Percentiles rank a stretch among this genome's conserved stretches.
Conservation (phyloP, 2,888 invertebrate species). For the Ophion slaviceki region DNA sequence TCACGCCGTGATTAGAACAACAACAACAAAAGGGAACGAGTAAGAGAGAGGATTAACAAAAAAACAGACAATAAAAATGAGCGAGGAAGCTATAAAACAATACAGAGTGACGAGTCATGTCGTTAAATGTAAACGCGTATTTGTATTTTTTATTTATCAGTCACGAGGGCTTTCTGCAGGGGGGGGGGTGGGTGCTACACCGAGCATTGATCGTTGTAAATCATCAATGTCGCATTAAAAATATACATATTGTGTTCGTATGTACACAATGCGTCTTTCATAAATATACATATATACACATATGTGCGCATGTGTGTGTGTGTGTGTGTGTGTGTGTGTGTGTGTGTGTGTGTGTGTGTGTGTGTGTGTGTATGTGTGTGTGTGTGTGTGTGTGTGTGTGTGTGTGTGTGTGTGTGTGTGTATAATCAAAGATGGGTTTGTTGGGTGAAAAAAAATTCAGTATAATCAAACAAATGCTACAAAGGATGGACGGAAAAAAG, state of each 20-base stretch:
- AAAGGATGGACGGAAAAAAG: background rate
- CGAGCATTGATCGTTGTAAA: constrained; percentile 33
- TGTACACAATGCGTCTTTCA: background rate
- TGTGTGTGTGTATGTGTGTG: background rate
- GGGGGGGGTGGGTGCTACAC: constrained; percentile 16
- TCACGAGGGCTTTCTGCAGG: constrained; percentile 37
- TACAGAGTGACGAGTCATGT: background rate
- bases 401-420: constrained; percentile 10
- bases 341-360: background rate
- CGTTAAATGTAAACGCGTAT: background rate
- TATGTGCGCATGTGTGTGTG: background rate
- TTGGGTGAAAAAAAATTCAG: constrained; percentile 23
- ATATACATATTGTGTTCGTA: constrained; percentile 18
- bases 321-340: constrained; percentile 44
- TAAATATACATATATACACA: background rate
- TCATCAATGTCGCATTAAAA: constrained; percentile 38
- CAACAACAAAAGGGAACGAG: background rate
- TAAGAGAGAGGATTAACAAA: constrained; percentile 36
- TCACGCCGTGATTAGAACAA: background rate
- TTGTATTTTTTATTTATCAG: constrained; percentile 24
- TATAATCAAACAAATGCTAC: constrained; percentile 46
- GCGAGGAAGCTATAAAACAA: background rate
- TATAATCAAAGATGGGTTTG: constrained; percentile 16
- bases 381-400: constrained; percentile 39
- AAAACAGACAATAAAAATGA: constrained; percentile 13